These are phyloP conservation scores for Sisor rabdophorus DNA, from an alignment of 2,113 vertebrate species.

Conservation along the genomic window DNA sequence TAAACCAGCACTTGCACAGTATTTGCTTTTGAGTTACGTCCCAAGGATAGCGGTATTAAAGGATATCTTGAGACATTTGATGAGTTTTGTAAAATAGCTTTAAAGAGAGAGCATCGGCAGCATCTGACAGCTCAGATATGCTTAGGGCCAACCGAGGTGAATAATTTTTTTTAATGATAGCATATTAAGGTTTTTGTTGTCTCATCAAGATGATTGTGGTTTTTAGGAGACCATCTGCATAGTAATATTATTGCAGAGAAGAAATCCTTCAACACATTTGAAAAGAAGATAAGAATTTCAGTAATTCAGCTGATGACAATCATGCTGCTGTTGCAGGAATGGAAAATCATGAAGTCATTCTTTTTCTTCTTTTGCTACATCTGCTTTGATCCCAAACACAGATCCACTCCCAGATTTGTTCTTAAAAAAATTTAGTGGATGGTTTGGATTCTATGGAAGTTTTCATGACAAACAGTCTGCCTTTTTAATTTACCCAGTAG, in stretches of 20 bases:
- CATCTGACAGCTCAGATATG: conserved; percentile 32
- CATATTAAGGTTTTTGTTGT: conserved; percentile 23
- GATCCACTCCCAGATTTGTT: conserved; percentile 14
- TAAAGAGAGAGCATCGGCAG: conserved; percentile 12
- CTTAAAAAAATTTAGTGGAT: conserved; percentile 1
- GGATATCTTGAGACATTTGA: conserved; percentile 37
- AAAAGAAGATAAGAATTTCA: conserved; percentile 15
- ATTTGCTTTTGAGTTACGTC: conserved; percentile 45
- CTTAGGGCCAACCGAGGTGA: conserved; percentile 35
- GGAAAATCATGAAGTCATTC: background rate
- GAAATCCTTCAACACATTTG: background rate
- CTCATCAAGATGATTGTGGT: conserved; percentile 10
- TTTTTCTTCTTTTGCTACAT: background rate
- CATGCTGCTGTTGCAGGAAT: conserved; percentile 25
- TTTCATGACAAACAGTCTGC: conserved; percentile 39
- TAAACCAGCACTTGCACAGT: conserved; percentile 53
- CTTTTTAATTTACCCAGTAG: conserved; percentile 40
- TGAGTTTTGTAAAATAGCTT: conserved; percentile 39
- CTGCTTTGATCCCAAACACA: background rate
- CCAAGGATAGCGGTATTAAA: conserved; percentile 42
- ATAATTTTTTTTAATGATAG: conserved; percentile 39
- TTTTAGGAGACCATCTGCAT: background rate
- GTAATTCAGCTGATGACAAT: conserved; percentile 11
- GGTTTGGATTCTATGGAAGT: conserved; percentile 20
- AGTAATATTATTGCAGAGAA: background rate